Conservation (phyloP, 2,113 vertebrate genomes). For the Apus apus region DNA sequence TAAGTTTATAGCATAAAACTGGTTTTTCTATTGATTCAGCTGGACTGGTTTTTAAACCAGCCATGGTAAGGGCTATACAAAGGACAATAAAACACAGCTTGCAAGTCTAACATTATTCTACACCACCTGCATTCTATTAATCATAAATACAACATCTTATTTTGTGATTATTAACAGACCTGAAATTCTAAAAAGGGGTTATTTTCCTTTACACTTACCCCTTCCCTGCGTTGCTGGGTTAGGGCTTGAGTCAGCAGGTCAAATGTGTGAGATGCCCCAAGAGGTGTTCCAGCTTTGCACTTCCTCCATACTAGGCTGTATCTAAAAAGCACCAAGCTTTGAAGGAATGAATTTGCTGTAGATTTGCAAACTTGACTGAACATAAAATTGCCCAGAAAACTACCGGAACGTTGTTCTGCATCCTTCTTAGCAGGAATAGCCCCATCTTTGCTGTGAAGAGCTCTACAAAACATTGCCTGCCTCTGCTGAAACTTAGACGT, state of each 20-base stretch:
- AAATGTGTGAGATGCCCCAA: neutral
- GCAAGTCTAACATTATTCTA: too few species aligned
- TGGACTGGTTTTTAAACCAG: too few species aligned
- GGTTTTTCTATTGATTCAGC: too few species aligned
- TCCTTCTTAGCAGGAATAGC: neutral
- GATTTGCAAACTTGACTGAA: neutral
- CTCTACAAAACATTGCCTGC: neutral
- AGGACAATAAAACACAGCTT: too few species aligned
- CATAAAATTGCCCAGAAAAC: neutral
- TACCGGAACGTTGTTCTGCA: neutral
- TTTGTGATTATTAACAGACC: too few species aligned
- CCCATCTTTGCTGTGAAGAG: neutral
- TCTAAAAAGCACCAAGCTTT: neutral
- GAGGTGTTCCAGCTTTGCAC: neutral
- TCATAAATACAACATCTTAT: too few species aligned
- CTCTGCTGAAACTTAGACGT: neutral
- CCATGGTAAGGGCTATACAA: too few species aligned
- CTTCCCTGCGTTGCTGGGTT: neutral
- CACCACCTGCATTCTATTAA: too few species aligned
- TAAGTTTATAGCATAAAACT: too few species aligned
- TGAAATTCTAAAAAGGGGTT: too few species aligned
- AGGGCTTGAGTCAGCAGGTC: neutral
- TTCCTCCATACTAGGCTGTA: neutral
- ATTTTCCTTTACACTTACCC: fast-evolving
- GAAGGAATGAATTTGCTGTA: neutral